phyloP scores from a whole-genome alignment of 2,888 invertebrate species.

The Girardia tigrina region DNA sequence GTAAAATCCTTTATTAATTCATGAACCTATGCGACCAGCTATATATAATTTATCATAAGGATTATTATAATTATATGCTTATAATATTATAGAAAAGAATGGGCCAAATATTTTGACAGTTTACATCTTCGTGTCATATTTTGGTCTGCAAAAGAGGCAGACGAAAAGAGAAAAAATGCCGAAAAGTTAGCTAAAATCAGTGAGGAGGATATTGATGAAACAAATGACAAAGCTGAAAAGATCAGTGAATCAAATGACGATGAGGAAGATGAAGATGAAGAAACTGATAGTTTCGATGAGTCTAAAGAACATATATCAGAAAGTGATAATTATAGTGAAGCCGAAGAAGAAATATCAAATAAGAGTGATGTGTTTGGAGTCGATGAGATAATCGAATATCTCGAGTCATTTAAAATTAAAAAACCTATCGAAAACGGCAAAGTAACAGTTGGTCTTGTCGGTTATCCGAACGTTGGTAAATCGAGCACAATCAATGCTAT shows the following conservation, averaged over 20 bases:
- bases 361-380: background rate
- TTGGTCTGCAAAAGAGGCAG: conserved; percentile 62
- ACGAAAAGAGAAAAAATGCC: background rate
- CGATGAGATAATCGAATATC: background rate
- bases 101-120: conserved; percentile 70
- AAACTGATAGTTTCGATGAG: background rate
- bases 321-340: background rate
- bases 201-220: conserved; percentile 24
- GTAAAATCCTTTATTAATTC: too few relatives aligned
- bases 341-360: background rate
- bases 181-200: background rate
- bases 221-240: conserved; percentile 34
- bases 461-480: conserved; percentile 99
- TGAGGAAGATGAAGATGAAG: background rate
- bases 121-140: conserved; percentile 65
- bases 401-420: background rate
- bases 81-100: conserved; percentile 53
- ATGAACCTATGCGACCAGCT: too few relatives aligned
- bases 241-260: conserved; percentile 12
- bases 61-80: too few relatives aligned
- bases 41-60: too few relatives aligned
- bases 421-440: background rate
- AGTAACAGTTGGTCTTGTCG: conserved; percentile 56
- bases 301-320: background rate
- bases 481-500: conserved; percentile 92